phyloP scores from a whole-genome alignment of 2,888 invertebrate genomes.

The Siphlonurus alternatus region DNA sequence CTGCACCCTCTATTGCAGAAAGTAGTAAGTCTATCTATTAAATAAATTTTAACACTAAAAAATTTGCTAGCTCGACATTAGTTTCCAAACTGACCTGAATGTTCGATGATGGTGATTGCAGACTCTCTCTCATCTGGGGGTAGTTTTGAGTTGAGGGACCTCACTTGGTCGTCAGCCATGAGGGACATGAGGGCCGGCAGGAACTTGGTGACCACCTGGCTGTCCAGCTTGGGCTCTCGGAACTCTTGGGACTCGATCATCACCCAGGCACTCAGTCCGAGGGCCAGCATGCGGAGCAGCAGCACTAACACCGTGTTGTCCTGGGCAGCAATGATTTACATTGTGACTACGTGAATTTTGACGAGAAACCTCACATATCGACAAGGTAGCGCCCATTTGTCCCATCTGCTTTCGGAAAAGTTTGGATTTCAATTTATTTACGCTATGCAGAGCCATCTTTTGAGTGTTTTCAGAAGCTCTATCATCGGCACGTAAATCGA shows the following conservation, averaged over 20 bases:
- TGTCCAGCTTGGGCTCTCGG: conserved; percentile 87
- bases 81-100: conserved; percentile 45
- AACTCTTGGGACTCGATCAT: conserved; percentile 90
- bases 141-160: conserved; percentile 56
- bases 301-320: conserved; percentile 82
- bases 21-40: too few relatives aligned
- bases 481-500: too few relatives aligned
- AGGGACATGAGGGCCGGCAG: conserved; percentile 84
- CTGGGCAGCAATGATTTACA: too few relatives aligned
- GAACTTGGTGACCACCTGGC: conserved; percentile 86
- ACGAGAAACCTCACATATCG: neutral
- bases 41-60: too few relatives aligned
- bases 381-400: too few relatives aligned
- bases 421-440: too few relatives aligned
- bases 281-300: conserved; percentile 75
- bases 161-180: conserved; percentile 54
- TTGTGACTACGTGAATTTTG: neutral
- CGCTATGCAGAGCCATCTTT: too few relatives aligned
- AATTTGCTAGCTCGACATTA: too few relatives aligned
- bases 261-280: conserved; percentile 88
- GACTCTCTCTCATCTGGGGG: conserved; percentile 88
- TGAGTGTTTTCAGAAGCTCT: too few relatives aligned
- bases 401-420: too few relatives aligned
- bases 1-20: too few relatives aligned
- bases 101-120: conserved; percentile 83